phyloP scores from a whole-genome alignment of 2,888 invertebrate species.

The Dynastes grantii region DNA sequence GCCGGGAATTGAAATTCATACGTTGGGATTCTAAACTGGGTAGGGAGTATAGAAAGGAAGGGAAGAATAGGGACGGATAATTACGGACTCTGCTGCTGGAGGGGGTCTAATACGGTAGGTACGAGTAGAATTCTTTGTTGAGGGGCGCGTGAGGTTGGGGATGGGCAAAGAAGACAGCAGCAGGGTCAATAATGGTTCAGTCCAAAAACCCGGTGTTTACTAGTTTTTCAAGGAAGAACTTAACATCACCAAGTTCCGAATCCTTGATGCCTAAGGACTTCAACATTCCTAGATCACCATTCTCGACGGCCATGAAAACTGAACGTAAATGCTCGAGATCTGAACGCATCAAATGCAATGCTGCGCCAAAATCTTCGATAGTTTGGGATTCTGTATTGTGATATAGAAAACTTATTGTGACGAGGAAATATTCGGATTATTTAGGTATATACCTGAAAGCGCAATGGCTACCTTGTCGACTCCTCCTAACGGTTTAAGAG shows the following conservation, averaged over 20 bases:
- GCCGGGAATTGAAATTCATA: conserved; percentile 13
- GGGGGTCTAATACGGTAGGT: conserved; percentile 64
- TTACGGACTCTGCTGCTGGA: conserved; percentile 69
- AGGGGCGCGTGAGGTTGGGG: conserved; percentile 77
- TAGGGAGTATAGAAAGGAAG: neutral
- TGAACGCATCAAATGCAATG: conserved; percentile 87
- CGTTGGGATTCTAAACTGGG: neutral
- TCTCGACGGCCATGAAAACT: conserved; percentile 96
- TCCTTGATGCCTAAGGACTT: conserved; percentile 96
- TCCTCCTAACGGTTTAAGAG: conserved; percentile 92
- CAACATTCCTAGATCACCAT: conserved; percentile 94
- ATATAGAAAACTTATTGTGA: conserved; percentile 11
- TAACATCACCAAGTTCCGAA: conserved; percentile 94
- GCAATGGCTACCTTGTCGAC: conserved; percentile 97
- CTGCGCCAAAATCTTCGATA: conserved; percentile 94
- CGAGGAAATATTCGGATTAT: no score
- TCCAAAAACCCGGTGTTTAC: conserved; percentile 97
- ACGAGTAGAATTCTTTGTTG: conserved; percentile 82
- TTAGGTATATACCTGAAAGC: conserved; percentile 80
- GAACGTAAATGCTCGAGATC: conserved; percentile 94
- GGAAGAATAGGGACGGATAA: conserved; percentile 62
- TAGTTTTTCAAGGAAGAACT: conserved; percentile 96
- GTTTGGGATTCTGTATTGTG: conserved; percentile 88
- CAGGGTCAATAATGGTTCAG: conserved; percentile 75
- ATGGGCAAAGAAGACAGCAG: conserved; percentile 80